These are phyloP conservation scores for Porites rus DNA, from an alignment of 92 coral and sea anemone genomes.

Conservation along the genomic window DNA sequence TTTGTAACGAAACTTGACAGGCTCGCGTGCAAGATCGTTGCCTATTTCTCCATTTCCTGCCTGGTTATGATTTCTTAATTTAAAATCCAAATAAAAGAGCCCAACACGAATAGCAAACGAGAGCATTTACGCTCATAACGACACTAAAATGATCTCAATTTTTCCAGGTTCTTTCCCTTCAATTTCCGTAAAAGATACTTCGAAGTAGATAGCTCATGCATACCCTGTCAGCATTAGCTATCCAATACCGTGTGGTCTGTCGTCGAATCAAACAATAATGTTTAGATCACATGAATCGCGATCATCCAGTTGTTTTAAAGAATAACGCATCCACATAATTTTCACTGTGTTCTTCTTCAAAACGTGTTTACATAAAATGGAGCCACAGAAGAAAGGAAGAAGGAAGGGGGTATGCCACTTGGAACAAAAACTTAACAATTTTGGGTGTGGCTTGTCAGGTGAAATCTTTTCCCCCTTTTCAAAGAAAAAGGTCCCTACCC, in stretches of 20 bases:
- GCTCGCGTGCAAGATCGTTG: not conserved
- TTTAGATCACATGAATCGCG: conserved; percentile 11
- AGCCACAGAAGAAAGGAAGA: no score
- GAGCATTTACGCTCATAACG: conserved; percentile 16
- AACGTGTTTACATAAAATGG: no score
- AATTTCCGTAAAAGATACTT: conserved; percentile 55
- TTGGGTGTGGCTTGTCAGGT: no score
- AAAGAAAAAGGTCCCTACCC: no score
- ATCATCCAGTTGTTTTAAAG: no score
- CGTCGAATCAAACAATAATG: conserved; percentile 44
- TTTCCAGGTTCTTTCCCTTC: conserved; percentile 26
- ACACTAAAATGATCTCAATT: conserved; percentile 18
- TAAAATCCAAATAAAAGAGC: not conserved
- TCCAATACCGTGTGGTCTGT: conserved; percentile 40
- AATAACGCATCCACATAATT: no score
- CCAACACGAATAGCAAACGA: not conserved
- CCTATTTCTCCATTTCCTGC: not conserved
- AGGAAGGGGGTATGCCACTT: no score
- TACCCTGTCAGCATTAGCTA: conserved; percentile 34
- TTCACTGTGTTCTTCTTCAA: no score
- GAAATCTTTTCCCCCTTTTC: no score
- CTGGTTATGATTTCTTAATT: conserved; percentile 13
- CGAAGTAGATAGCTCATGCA: conserved; percentile 27
- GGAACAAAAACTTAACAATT: no score
- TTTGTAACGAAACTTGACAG: conserved; percentile 29